Conservation (phyloP, 2,797 vertebrate species). For the Chaenodraco wilsoni region DNA sequence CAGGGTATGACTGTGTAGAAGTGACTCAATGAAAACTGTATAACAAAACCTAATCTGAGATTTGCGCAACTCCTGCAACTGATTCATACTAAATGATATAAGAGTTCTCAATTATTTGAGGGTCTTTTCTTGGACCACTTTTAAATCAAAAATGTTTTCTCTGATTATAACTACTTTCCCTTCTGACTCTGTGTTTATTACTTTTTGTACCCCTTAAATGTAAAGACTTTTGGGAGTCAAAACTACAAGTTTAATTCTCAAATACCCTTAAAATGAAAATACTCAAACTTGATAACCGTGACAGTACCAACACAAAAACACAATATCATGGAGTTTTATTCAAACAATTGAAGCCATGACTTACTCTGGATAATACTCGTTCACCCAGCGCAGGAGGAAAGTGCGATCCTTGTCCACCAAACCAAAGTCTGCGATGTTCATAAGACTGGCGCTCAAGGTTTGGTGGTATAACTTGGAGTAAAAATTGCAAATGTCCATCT, state of each 20-base stretch:
- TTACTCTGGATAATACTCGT: constrained; percentile 89
- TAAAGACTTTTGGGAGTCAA: too few relatives aligned
- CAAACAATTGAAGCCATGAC: constrained; percentile 50
- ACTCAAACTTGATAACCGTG: neutral
- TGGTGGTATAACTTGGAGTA: constrained; percentile 88
- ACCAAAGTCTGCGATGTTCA: constrained; percentile 76
- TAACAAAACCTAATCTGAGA: neutral
- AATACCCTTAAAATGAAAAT: too few relatives aligned
- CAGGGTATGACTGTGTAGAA: neutral
- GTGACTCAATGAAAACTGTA: neutral
- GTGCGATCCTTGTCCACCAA: constrained; percentile 82
- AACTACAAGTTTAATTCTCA: too few relatives aligned
- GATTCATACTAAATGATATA: neutral
- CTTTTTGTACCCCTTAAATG: too few relatives aligned
- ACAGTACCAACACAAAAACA: neutral
- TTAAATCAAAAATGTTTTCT: too few relatives aligned
- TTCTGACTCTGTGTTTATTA: too few relatives aligned
- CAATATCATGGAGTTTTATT: neutral
- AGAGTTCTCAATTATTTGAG: too few relatives aligned
- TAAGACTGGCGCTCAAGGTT: constrained; percentile 77
- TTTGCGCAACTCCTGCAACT: neutral
- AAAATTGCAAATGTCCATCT: constrained; percentile 84
- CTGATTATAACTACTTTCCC: too few relatives aligned
- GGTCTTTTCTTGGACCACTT: too few relatives aligned
- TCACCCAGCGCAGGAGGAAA: constrained; percentile 87